A percentile compares a stretch with the other conserved stretches of the same genome.
Evolutionary conservation across 1,140 invertebrate genomes (phyloP).

Genomic region (Zaprionus africanus): DNA sequence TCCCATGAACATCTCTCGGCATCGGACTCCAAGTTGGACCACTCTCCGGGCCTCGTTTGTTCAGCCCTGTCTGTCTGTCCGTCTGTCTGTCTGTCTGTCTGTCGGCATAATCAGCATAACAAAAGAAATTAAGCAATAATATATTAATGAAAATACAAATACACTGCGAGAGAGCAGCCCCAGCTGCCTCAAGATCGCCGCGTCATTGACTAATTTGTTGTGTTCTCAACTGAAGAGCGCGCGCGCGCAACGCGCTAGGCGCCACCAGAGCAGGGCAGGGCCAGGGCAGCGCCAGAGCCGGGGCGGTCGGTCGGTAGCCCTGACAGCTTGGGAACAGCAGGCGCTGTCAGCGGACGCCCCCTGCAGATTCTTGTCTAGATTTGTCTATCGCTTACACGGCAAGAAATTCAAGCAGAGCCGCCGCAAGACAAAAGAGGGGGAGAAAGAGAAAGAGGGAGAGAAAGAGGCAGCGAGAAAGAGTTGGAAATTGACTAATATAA

Average conservation of each 20-base stretch:
- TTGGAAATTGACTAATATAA: background rate
- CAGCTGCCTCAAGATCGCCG: conserved; percentile 59
- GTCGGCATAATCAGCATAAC: conserved; percentile 84
- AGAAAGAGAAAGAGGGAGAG: background rate
- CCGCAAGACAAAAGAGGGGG: background rate
- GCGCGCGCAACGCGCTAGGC: conserved; percentile 43
- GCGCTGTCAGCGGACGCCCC: conserved; percentile 30
- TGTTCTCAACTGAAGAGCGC: conserved; percentile 52
- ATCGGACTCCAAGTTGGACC: conserved; percentile 6
- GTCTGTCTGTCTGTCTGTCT: conserved; percentile 53
- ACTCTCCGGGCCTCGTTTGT: conserved; percentile 24
- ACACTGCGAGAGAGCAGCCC: conserved; percentile 10
- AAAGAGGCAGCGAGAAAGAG: too few species aligned
- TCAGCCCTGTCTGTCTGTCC: conserved; percentile 42
- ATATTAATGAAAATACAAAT: conserved; percentile 81
- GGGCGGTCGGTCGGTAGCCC: conserved; percentile 53
- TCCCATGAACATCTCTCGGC: conserved; percentile 64
- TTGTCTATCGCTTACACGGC: conserved; percentile 25
- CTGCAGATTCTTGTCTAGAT: conserved; percentile 20
- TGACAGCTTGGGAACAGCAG: conserved; percentile 49
- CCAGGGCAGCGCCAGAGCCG: background rate
- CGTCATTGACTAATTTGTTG: conserved; percentile 84
- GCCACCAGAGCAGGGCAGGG: conserved; percentile 45
- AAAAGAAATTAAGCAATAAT: conserved; percentile 84
- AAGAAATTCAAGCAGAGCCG: conserved; percentile 6